Evolutionary conservation across 2,113 vertebrate genomes (phyloP).

Genomic region (Excalfactoria chinensis): DNA sequence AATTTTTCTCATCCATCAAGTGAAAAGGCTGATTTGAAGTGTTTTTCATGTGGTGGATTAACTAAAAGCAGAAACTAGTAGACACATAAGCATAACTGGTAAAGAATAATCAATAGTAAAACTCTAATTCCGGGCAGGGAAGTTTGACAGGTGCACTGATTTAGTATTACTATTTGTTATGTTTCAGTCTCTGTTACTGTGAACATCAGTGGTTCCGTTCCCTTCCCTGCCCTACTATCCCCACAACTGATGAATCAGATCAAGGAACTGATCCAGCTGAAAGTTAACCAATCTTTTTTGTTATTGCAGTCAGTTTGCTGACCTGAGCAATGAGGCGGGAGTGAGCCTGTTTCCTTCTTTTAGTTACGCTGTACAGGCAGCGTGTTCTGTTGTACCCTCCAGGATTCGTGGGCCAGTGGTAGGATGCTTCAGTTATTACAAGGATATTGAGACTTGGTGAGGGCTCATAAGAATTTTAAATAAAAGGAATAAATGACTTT

Average conservation of each 20-base stretch:
- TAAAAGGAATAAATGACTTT: too few relatives aligned
- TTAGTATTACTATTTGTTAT: not conserved
- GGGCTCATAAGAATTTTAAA: not conserved
- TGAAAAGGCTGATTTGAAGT: not conserved
- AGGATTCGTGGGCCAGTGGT: not conserved
- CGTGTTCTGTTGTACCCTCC: not conserved
- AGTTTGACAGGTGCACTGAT: not conserved
- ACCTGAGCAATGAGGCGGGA: not conserved
- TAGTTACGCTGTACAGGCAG: not conserved
- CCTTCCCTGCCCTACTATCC: not conserved
- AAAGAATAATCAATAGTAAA: not conserved
- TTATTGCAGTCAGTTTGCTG: not conserved
- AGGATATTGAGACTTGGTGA: not conserved
- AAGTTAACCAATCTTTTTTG: not conserved
- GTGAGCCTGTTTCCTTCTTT: not conserved
- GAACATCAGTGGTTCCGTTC: not conserved
- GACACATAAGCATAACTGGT: not conserved
- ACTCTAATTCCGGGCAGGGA: not conserved
- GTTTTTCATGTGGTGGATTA: not conserved
- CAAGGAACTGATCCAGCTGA: constrained; percentile 2
- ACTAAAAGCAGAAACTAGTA: not conserved
- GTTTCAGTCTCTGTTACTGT: not conserved
- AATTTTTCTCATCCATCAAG: not conserved
- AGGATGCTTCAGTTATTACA: not conserved
- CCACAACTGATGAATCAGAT: not conserved